Conservation (phyloP, 2,113 vertebrate genomes). For the Centropus bengalensis region DNA sequence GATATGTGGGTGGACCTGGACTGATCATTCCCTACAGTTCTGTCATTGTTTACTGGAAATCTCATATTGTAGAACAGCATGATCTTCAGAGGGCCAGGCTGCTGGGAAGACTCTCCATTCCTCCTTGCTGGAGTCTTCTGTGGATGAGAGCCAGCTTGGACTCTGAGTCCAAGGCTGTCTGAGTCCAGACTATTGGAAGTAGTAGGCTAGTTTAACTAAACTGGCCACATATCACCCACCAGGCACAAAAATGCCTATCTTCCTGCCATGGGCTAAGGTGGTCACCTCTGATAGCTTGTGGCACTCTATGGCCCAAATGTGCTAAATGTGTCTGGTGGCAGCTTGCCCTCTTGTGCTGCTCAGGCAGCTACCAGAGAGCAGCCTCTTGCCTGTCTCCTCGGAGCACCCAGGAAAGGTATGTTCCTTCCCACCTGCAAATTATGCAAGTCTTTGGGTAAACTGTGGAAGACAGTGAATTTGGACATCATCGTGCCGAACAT, state of each 20-base stretch:
- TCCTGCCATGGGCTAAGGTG: accelerated
- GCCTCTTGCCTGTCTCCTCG: neutral
- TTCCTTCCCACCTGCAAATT: neutral
- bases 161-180: neutral
- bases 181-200: neutral
- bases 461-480: neutral
- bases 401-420: neutral
- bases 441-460: neutral
- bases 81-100: neutral
- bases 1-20: neutral
- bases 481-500: neutral
- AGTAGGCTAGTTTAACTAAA: neutral
- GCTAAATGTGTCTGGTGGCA: neutral
- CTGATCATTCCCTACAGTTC: neutral
- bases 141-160: neutral
- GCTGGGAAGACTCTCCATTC: neutral
- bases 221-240: neutral
- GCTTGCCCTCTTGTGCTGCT: neutral
- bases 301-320: neutral
- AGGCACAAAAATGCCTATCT: neutral
- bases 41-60: neutral
- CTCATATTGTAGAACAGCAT: neutral
- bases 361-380: neutral
- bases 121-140: neutral
- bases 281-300: neutral